phyloP scores from a whole-genome alignment of 2,113 vertebrate species.

The Columba janthina region DNA sequence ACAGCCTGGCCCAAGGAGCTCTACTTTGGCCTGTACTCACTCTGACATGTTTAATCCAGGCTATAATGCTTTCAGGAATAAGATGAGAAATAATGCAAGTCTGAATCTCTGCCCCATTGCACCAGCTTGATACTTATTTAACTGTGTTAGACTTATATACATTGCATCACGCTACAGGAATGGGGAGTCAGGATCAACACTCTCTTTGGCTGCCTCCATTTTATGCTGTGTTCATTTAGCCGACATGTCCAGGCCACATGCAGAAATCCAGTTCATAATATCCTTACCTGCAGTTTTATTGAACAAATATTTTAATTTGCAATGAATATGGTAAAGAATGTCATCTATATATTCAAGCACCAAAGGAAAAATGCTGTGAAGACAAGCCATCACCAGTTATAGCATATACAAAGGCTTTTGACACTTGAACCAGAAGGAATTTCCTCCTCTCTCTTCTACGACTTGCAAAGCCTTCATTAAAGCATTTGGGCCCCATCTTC shows the following conservation, averaged over 20 bases:
- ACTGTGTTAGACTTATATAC: accelerated
- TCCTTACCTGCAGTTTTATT: too few relatives aligned
- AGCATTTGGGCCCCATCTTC: not conserved
- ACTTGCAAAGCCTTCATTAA: not conserved
- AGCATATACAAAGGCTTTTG: not conserved
- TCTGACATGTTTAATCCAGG: not conserved
- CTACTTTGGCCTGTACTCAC: not conserved
- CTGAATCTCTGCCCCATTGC: not conserved
- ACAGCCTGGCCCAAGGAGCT: not conserved
- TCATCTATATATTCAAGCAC: not conserved
- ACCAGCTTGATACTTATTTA: not conserved
- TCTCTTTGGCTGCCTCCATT: not conserved
- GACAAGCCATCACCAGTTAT: not conserved
- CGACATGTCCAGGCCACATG: too few relatives aligned
- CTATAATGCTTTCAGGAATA: not conserved
- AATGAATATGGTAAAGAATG: not conserved
- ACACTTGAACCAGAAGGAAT: not conserved
- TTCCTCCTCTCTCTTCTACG: not conserved
- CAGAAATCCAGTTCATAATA: too few relatives aligned
- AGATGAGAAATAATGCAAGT: not conserved
- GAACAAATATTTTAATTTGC: not conserved
- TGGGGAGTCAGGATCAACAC: not conserved
- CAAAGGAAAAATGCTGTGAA: not conserved
- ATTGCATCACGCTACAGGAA: not conserved
- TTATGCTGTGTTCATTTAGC: too few relatives aligned